phyloP scores from a whole-genome alignment of 2,888 invertebrate species.

The Pterobdella sp. region DNA sequence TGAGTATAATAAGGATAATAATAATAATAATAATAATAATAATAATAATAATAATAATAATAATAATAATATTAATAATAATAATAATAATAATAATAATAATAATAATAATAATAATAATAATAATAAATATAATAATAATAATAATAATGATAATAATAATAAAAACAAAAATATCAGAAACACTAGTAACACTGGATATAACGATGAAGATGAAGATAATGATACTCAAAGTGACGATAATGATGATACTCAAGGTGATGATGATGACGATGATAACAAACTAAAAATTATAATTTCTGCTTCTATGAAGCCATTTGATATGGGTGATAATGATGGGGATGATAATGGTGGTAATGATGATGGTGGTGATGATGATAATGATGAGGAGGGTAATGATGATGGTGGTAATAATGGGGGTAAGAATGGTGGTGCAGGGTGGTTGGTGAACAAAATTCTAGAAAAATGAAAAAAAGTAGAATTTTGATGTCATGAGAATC shows the following conservation, averaged over 20 bases:
- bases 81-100: constrained; percentile 8
- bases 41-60: constrained; percentile 9
- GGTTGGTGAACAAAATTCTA: too few species aligned
- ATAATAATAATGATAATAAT: constrained; percentile 14
- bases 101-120: constrained; percentile 15
- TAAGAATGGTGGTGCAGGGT: too few species aligned
- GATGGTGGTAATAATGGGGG: too few species aligned
- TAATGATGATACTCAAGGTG: not conserved
- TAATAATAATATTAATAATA: constrained; percentile 8
- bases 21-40: constrained; percentile 4
- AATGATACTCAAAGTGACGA: not conserved
- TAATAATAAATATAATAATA: not conserved
- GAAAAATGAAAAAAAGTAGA: too few species aligned
- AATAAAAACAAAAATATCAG: not conserved
- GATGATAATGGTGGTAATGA: too few species aligned
- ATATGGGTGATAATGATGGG: too few species aligned
- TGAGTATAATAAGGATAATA: not conserved
- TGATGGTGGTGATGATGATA: too few species aligned
- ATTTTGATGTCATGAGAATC: too few species aligned
- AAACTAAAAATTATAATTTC: not conserved
- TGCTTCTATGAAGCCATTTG: too few species aligned
- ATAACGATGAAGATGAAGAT: not conserved
- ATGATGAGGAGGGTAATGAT: too few species aligned
- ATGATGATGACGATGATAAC: not conserved
- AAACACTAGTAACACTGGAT: not conserved